Evolutionary conservation across 2,888 invertebrate species (phyloP).

Genomic region (Resseliella maxima): DNA sequence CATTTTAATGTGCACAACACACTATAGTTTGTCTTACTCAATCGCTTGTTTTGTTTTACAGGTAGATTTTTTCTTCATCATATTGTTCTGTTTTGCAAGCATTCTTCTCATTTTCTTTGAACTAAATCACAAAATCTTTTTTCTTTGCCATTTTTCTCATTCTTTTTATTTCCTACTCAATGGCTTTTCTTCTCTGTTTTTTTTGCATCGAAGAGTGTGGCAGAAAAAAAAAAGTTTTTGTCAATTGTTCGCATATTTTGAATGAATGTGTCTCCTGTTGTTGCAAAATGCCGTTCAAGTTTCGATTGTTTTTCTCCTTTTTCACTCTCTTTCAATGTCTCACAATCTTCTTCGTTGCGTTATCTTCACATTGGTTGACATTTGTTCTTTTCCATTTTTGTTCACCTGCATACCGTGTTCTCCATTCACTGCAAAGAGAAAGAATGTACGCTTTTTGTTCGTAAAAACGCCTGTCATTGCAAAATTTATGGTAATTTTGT

Average conservation of each 20-base stretch:
- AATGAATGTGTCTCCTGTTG: slow-evolving; percentile 19
- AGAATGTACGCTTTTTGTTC: neutral
- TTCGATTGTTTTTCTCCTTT: neutral
- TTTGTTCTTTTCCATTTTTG: neutral
- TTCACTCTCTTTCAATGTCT: neutral
- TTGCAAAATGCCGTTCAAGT: slow-evolving; percentile 23
- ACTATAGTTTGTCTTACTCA: neutral
- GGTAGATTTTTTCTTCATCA: neutral
- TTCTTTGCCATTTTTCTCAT: neutral
- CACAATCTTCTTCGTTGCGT: neutral
- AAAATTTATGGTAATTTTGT: slow-evolving; percentile 54
- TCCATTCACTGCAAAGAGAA: too few relatives aligned
- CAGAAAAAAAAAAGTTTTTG: neutral
- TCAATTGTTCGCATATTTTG: neutral
- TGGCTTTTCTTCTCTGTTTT: neutral
- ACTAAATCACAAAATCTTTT: neutral
- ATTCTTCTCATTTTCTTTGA: slow-evolving; percentile 17
- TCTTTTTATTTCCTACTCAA: too few relatives aligned
- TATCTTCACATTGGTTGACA: too few relatives aligned
- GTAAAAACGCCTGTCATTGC: neutral
- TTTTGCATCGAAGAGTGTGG: neutral
- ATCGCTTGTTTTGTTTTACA: slow-evolving; percentile 2
- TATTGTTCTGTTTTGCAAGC: neutral
- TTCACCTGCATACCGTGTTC: too few relatives aligned
- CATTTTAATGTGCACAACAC: slow-evolving; percentile 11